Percentiles rank a stretch among this genome's conserved stretches.
These are phyloP conservation scores for Uria aalge DNA, from an alignment of 2,113 vertebrate genomes.

Conservation along the genomic window DNA sequence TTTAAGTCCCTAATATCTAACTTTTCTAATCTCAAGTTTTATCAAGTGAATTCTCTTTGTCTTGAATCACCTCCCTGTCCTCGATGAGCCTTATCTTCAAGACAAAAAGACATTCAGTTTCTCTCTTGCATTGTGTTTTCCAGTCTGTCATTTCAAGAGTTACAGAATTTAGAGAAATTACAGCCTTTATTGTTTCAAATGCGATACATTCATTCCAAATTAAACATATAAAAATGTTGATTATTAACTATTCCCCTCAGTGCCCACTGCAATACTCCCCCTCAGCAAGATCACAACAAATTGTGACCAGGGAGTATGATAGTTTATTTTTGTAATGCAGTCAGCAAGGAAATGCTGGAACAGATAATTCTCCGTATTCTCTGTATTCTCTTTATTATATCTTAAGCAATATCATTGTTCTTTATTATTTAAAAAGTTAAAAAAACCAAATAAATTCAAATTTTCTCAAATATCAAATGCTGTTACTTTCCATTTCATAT, in stretches of 20 bases:
- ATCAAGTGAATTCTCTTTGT: neutral
- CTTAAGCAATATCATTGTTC: neutral
- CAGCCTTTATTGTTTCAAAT: neutral
- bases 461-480: neutral
- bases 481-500: neutral
- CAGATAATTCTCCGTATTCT: neutral
- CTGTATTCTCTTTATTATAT: neutral
- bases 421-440: neutral
- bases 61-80: neutral
- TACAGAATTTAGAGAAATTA: neutral
- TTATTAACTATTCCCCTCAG: neutral
- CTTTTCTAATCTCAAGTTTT: neutral
- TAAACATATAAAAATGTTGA: neutral
- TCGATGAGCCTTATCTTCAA: neutral
- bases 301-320: neutral
- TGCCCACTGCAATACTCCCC: neutral
- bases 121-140: neutral
- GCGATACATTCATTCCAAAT: neutral
- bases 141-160: neutral
- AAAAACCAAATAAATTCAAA: neutral
- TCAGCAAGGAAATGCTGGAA: neutral
- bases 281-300: neutral
- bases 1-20: neutral
- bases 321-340: neutral
- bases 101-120: neutral